Conservation (phyloP, 1,140 invertebrate species). For the Nasonia vitripennis region DNA sequence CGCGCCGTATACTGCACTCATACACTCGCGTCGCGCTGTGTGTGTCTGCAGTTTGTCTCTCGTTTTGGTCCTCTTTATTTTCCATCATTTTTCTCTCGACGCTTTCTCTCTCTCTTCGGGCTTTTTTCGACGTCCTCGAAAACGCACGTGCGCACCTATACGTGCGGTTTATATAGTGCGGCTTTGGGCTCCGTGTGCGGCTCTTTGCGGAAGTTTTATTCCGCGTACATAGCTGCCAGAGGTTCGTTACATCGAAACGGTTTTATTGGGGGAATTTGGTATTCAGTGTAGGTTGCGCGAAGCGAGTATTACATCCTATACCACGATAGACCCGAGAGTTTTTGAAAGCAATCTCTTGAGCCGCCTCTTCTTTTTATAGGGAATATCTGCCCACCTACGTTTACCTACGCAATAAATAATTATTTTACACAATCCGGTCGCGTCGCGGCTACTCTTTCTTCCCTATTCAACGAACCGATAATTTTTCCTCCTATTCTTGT, state of each 20-base stretch:
- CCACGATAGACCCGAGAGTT: no score
- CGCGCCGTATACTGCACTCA: background rate
- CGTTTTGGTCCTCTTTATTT: constrained; percentile 10
- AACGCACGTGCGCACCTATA: background rate
- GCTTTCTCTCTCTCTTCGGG: no score
- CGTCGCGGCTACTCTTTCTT: background rate
- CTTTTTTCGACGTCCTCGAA: background rate
- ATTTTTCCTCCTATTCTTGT: constrained; percentile 13
- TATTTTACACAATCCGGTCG: no score
- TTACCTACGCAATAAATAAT: no score
- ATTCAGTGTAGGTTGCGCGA: background rate
- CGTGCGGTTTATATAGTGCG: background rate
- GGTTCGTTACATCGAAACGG: background rate
- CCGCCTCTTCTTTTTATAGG: no score
- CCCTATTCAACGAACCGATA: background rate
- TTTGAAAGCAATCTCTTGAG: no score
- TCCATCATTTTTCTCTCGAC: constrained; percentile 12
- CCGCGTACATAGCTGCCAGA: no score
- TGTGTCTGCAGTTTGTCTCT: background rate
- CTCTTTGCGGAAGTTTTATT: background rate
- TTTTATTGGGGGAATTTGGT: background rate
- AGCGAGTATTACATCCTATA: no score
- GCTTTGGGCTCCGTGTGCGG: background rate
- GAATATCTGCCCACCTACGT: no score
- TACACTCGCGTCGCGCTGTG: background rate